A percentile compares a stretch with the other conserved stretches of the same genome.
Conservation (phyloP, 2,113 vertebrate species). For the Megaceryle torquata region DNA sequence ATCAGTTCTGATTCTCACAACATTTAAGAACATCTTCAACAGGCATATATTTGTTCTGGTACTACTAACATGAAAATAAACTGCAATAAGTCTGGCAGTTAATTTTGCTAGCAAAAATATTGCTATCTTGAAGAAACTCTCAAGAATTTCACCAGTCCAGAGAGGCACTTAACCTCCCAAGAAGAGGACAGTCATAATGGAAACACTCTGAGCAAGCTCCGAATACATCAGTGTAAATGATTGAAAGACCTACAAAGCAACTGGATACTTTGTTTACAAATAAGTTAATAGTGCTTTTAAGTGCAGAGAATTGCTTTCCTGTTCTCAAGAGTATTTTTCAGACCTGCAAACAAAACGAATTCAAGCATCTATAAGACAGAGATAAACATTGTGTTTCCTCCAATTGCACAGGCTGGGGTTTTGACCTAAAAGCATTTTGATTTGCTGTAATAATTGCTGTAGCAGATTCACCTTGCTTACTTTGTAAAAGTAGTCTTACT, state of each 20-base stretch:
- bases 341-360: background rate
- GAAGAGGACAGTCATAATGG: background rate
- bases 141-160: background rate
- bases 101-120: background rate
- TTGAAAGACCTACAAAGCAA: background rate
- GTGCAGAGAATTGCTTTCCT: background rate
- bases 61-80: background rate
- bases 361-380: background rate
- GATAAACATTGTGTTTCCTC: background rate
- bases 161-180: background rate
- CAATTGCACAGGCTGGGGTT: background rate
- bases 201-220: background rate
- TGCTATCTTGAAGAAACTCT: background rate
- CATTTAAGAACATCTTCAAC: background rate
- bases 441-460: background rate
- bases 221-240: background rate
- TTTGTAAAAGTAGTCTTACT: background rate
- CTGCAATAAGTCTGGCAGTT: background rate
- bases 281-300: background rate
- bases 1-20: background rate
- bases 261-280: background rate
- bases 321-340: background rate
- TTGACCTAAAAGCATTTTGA: background rate
- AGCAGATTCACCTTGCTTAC: background rate
- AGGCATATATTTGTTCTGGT: background rate